These are phyloP conservation scores for Haliaeetus leucogaster DNA, from an alignment of 2,113 vertebrate genomes.

Conservation along the genomic window DNA sequence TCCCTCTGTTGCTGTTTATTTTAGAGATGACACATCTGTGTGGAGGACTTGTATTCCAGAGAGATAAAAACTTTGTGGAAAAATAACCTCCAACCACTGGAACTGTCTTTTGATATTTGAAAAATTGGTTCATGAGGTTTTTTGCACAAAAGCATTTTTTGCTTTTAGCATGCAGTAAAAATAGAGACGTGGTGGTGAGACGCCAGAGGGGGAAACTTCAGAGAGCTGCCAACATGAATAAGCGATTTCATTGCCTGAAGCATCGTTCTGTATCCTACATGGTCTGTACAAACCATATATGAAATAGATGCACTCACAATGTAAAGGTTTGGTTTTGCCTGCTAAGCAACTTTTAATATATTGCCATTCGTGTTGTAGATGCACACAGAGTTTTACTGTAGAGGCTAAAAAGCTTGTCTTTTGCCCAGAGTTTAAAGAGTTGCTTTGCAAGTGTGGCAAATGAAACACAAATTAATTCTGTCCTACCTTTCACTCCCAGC, in stretches of 20 bases:
- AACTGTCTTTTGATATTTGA: background rate
- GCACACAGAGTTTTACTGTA: background rate
- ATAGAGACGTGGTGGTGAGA: background rate
- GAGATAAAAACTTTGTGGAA: background rate
- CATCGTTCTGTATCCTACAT: background rate
- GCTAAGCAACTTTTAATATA: background rate
- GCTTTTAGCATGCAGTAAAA: background rate
- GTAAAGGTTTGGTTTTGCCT: background rate
- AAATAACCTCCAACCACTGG: background rate
- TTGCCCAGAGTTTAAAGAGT: background rate
- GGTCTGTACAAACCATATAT: background rate
- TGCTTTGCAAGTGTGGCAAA: background rate
- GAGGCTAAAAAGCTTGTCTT: background rate
- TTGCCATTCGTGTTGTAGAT: background rate
- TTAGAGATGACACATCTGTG: background rate
- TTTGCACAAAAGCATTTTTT: background rate
- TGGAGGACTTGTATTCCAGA: background rate
- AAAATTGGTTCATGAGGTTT: background rate
- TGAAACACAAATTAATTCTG: background rate
- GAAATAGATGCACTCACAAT: background rate
- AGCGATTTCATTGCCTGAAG: background rate
- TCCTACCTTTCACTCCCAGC: background rate
- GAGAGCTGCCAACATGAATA: background rate
- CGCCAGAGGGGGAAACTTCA: background rate
- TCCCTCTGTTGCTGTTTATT: background rate